These are phyloP conservation scores for Dolichomitus sp. DNA, from an alignment of 2,888 invertebrate genomes.

Conservation along the genomic window DNA sequence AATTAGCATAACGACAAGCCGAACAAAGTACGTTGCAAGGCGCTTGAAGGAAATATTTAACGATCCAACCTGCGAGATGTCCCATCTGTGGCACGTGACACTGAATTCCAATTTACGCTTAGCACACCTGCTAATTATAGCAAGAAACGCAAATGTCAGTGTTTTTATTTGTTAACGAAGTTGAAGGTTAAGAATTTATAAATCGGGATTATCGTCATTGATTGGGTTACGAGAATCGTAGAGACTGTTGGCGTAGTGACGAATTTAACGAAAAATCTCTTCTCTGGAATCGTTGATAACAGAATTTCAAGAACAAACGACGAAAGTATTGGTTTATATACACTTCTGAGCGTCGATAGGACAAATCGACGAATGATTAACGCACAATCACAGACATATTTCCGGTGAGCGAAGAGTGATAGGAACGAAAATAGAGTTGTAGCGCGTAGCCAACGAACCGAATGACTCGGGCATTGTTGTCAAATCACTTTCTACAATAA, in stretches of 20 bases:
- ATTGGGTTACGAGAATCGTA: neutral
- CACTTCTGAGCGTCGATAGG: slow-evolving; percentile 10
- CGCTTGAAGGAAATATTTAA: neutral
- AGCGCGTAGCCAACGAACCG: neutral
- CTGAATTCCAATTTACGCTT: slow-evolving; percentile 30
- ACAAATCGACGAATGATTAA: slow-evolving; percentile 17
- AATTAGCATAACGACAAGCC: neutral
- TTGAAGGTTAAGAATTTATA: slow-evolving; percentile 16
- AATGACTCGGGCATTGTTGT: neutral
- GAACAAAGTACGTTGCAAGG: neutral
- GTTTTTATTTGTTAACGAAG: slow-evolving; percentile 17
- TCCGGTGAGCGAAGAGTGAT: slow-evolving; percentile 22
- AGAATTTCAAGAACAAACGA: neutral
- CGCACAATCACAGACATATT: slow-evolving; percentile 42
- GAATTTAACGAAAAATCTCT: slow-evolving; percentile 21
- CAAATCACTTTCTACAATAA: neutral
- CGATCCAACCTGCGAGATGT: neutral
- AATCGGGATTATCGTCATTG: neutral
- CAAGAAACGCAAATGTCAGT: neutral
- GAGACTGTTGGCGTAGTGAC: neutral
- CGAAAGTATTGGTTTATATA: slow-evolving; percentile 13
- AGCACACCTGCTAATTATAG: slow-evolving; percentile 14
- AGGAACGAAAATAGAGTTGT: slow-evolving; percentile 22
- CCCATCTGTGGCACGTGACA: slow-evolving; percentile 10
- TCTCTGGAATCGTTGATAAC: slow-evolving; percentile 11